A percentile compares a stretch with the other conserved stretches of the same genome.
Evolutionary conservation across 2,888 invertebrate species (phyloP).

Genomic region (Tetranychus truncatus): DNA sequence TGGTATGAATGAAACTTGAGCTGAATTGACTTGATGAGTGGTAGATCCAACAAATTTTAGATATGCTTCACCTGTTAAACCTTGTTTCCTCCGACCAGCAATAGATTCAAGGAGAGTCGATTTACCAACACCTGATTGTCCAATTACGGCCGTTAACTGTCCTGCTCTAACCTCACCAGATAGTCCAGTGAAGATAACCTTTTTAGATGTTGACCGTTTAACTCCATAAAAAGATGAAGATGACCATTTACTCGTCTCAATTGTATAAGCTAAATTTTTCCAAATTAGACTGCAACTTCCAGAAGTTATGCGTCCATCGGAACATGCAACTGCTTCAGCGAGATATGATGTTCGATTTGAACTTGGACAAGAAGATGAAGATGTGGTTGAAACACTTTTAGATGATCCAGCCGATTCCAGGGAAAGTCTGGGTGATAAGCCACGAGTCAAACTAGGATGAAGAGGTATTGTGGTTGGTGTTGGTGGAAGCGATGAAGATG

Average conservation of each 20-base stretch:
- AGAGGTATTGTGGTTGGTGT: neutral
- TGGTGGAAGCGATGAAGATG: neutral
- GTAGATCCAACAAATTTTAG: constrained; percentile 5
- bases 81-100: constrained; percentile 14
- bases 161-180: constrained; percentile 17
- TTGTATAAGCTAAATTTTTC: neutral
- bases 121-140: constrained; percentile 21
- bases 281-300: neutral
- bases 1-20: constrained; percentile 22
- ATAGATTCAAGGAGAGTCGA: constrained; percentile 20
- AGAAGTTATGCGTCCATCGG: neutral
- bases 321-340: neutral
- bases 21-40: constrained; percentile 6
- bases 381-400: neutral
- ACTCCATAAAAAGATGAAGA: neutral
- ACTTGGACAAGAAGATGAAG: neutral
- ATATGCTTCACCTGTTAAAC: constrained; percentile 17
- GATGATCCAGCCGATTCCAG: neutral
- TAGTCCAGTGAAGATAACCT: constrained; percentile 7
- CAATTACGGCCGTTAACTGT: constrained; percentile 20
- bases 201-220: neutral
- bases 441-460: constrained; percentile 32
- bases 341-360: constrained; percentile 4
- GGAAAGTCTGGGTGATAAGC: neutral
- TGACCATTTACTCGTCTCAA: neutral